Evolutionary conservation across 2,888 invertebrate species (phyloP).

Genomic region (Urechis unicinctus): DNA sequence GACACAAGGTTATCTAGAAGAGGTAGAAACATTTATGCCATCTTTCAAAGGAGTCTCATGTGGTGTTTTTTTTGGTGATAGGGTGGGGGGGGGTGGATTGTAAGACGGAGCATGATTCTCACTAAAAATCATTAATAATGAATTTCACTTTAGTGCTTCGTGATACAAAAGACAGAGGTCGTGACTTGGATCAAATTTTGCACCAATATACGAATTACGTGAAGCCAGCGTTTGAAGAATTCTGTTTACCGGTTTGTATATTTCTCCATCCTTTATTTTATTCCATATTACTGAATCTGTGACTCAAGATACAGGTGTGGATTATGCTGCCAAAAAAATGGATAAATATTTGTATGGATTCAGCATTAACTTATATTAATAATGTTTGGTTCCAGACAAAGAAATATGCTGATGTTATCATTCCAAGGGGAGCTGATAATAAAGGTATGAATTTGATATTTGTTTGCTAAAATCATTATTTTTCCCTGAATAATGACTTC

Average conservation of each 20-base stretch:
- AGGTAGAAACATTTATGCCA: conserved; percentile 70
- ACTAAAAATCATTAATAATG: neutral
- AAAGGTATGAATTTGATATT: conserved; percentile 31
- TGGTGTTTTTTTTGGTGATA: too few species aligned
- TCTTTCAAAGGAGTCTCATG: conserved; percentile 1
- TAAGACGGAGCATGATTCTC: too few species aligned
- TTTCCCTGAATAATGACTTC: conserved; percentile 1
- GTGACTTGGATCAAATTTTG: conserved; percentile 88
- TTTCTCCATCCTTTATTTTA: neutral
- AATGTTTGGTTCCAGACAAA: conserved; percentile 70
- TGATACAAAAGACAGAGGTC: conserved; percentile 88
- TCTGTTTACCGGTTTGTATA: conserved; percentile 82
- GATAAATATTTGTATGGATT: conserved; percentile 64
- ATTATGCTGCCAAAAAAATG: conserved; percentile 98
- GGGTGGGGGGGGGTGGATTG: too few species aligned
- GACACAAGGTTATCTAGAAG: conserved; percentile 92
- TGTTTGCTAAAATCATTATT: neutral
- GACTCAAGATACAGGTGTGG: conserved; percentile 99
- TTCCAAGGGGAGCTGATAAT: conserved; percentile 97
- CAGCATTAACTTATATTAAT: neutral
- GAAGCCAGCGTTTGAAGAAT: conserved; percentile 99
- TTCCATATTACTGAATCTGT: conserved; percentile 23
- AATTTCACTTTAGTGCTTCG: conserved; percentile 67
- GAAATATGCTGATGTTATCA: conserved; percentile 99
- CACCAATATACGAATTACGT: conserved; percentile 96